These are phyloP conservation scores for Apogon hyalosoma DNA, from an alignment of 2,797 vertebrate genomes.

Conservation along the genomic window DNA sequence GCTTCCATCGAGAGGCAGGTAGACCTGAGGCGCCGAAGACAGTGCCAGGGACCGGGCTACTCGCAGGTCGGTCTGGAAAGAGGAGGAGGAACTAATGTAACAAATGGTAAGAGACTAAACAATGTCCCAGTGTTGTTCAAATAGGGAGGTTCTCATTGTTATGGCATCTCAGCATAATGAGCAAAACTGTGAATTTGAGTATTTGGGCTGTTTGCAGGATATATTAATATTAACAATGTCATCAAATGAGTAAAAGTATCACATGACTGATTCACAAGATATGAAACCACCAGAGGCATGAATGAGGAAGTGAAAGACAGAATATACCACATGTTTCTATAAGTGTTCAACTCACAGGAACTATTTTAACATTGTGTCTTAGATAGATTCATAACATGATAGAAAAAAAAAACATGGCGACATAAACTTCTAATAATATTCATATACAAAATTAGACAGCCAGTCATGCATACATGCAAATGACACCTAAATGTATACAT, in stretches of 20 bases:
- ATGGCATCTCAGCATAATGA: neutral
- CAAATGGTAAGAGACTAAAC: neutral
- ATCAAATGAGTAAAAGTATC: slow-evolving; percentile 21
- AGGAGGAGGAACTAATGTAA: slow-evolving; percentile 6
- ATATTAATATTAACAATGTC: neutral
- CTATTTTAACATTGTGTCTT: slow-evolving; percentile 18
- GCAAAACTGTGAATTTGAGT: neutral
- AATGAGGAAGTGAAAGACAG: slow-evolving; percentile 66
- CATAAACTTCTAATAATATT: too few relatives aligned
- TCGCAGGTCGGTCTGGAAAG: slow-evolving; percentile 59
- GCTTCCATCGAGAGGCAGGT: slow-evolving; percentile 72
- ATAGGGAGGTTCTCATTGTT: neutral
- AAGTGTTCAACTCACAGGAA: slow-evolving; percentile 19
- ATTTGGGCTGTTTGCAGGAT: neutral
- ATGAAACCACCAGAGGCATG: slow-evolving; percentile 38
- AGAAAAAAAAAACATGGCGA: too few relatives aligned
- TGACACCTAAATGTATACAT: neutral
- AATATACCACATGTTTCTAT: slow-evolving; percentile 43
- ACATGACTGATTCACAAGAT: slow-evolving; percentile 46
- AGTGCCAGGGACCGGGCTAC: slow-evolving; percentile 47
- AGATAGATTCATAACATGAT: neutral
- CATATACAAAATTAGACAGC: too few relatives aligned
- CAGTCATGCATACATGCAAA: too few relatives aligned
- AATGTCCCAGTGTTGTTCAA: neutral
- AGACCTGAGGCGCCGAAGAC: slow-evolving; percentile 77